phyloP scores from a whole-genome alignment of 2,113 vertebrate genomes.

The Otolemur garnettii region DNA sequence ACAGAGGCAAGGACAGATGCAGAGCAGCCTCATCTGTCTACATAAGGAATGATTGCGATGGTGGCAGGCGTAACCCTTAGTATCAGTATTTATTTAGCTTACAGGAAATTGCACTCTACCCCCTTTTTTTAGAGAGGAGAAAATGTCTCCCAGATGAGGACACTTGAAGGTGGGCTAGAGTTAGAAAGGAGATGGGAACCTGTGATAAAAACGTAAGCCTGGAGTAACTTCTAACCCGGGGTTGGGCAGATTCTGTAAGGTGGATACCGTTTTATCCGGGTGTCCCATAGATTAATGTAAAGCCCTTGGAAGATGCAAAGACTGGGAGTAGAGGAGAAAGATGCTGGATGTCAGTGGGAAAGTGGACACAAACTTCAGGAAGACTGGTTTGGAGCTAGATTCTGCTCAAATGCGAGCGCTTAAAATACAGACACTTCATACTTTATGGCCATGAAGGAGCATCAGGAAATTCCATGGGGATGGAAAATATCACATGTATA shows the following conservation, averaged over 20 bases:
- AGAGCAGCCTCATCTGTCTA: not conserved
- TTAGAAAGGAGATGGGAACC: not conserved
- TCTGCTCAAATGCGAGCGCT: not conserved
- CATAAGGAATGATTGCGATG: not conserved
- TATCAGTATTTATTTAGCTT: slow-evolving; percentile 20
- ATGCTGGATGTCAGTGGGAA: not conserved
- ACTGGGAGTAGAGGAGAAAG: not conserved
- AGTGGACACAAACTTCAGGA: not conserved
- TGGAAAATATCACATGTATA: too few relatives aligned
- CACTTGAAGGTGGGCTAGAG: not conserved
- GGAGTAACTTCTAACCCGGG: not conserved
- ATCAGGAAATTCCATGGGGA: not conserved
- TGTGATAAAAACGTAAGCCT: not conserved
- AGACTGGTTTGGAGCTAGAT: not conserved
- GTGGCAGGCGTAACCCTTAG: not conserved
- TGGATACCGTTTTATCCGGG: not conserved
- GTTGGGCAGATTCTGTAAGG: not conserved
- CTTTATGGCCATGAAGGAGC: not conserved
- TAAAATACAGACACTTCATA: not conserved
- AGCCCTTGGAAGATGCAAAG: not conserved
- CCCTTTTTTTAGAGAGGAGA: slow-evolving; percentile 14
- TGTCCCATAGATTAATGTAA: not conserved
- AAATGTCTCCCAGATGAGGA: not conserved
- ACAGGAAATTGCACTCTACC: not conserved
- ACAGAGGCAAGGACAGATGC: not conserved